These are phyloP conservation scores for Pandemis heparana DNA, from an alignment of 2,888 invertebrate species.

Conservation along the genomic window DNA sequence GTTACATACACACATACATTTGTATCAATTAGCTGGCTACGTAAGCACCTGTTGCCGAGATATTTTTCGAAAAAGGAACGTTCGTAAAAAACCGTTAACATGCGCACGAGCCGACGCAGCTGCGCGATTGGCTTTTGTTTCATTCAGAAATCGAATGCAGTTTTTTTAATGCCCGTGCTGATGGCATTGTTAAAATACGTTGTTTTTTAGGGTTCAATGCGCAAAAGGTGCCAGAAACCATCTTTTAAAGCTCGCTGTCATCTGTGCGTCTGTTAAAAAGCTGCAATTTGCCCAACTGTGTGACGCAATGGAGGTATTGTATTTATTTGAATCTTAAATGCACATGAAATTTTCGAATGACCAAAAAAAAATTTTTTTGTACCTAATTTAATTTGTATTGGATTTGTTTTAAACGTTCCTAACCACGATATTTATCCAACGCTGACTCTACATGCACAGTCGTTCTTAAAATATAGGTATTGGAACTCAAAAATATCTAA, in stretches of 20 bases:
- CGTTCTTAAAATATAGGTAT: no score
- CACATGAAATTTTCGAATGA: no score
- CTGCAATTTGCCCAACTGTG: no score
- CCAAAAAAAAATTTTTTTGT: no score
- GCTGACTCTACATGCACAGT: no score
- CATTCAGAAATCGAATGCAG: constrained; percentile 64
- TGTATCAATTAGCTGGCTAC: constrained; percentile 52
- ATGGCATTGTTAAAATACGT: constrained; percentile 28
- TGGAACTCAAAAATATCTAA: no score
- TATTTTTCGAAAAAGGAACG: constrained; percentile 39
- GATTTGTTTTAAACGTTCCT: no score
- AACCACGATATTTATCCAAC: neutral
- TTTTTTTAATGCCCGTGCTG: constrained; percentile 20
- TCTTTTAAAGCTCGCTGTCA: neutral
- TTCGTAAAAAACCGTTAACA: constrained; percentile 50
- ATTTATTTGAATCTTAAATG: no score
- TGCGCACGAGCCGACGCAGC: constrained; percentile 72
- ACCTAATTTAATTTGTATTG: no score
- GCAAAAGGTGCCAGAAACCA: no score
- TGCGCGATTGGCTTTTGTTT: constrained; percentile 75
- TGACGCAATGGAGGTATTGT: no score
- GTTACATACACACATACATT: constrained; percentile 44
- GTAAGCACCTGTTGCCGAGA: constrained; percentile 53
- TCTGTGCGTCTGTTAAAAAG: no score
- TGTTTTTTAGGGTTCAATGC: neutral